Evolutionary conservation across 2,888 invertebrate genomes (phyloP).

Genomic region (Cordylochernes scorpioides): DNA sequence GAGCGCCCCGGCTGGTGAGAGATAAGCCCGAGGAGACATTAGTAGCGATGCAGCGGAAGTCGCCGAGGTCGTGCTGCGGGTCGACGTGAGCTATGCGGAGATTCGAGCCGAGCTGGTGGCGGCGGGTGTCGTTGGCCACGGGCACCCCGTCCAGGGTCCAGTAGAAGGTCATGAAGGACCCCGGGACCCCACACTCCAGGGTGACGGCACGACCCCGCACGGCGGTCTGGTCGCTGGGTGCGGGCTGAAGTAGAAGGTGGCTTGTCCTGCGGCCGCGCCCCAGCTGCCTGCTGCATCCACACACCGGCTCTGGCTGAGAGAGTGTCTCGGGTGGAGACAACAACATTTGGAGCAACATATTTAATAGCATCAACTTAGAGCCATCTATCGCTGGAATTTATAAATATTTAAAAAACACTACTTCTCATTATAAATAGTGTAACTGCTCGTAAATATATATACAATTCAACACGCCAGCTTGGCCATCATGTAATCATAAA

Average conservation of each 20-base stretch:
- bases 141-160: constrained; percentile 22
- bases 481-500: too few species aligned
- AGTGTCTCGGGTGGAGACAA: too few species aligned
- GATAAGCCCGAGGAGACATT: constrained; percentile 23
- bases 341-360: too few species aligned
- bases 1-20: constrained; percentile 9
- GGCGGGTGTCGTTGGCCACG: constrained; percentile 21
- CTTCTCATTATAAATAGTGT: too few species aligned
- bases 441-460: too few species aligned
- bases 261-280: too few species aligned
- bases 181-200: constrained; percentile 19
- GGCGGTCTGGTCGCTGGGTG: constrained; percentile 20
- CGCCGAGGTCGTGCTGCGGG: constrained; percentile 30
- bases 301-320: too few species aligned
- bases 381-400: too few species aligned
- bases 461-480: too few species aligned
- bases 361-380: too few species aligned
- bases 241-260: constrained; percentile 19
- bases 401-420: too few species aligned
- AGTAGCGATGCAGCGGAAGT: constrained; percentile 32
- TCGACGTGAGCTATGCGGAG: constrained; percentile 31
- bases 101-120: constrained; percentile 25
- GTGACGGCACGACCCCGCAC: constrained; percentile 17
- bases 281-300: too few species aligned
- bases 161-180: constrained; percentile 20